Evolutionary conservation across 2,888 invertebrate genomes (phyloP).

Genomic region (Penaeus monodon): DNA sequence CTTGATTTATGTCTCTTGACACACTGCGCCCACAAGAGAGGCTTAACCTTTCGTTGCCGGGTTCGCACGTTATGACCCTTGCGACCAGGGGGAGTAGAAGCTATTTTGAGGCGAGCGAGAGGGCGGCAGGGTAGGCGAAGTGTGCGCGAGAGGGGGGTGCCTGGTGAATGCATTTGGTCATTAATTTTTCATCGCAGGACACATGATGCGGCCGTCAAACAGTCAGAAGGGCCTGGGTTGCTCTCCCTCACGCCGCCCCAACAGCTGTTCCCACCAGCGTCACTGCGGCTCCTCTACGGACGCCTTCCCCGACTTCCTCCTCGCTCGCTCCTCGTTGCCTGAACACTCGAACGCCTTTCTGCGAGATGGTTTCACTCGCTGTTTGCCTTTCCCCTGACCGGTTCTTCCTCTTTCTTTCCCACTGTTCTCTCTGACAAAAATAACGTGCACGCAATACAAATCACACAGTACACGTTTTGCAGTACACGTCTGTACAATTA

Average conservation of each 20-base stretch:
- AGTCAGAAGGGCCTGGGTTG: conserved; percentile 50
- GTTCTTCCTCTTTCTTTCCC: no score
- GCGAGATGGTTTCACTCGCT: no score
- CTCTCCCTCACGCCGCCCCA: conserved; percentile 28
- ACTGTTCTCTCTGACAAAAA: no score
- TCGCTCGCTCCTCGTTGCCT: no score
- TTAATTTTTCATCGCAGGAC: conserved; percentile 59
- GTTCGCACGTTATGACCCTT: conserved; percentile 31
- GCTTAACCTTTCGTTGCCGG: conserved; percentile 19
- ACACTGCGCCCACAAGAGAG: conserved; percentile 25
- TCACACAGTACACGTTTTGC: no score
- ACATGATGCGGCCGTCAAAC: conserved; percentile 61
- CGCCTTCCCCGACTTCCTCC: no score
- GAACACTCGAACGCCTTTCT: no score
- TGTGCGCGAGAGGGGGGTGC: conserved; percentile 32
- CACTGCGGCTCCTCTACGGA: no score
- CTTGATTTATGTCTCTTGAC: conserved; percentile 60
- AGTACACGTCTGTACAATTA: no score
- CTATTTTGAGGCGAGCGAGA: not conserved
- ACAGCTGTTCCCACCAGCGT: conserved; percentile 22
- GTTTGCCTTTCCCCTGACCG: no score
- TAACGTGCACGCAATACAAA: no score
- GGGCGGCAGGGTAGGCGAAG: conserved; percentile 1
- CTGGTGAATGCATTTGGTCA: conserved; percentile 61
- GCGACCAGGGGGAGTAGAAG: not conserved